A percentile compares a stretch with the other conserved stretches of the same genome.
These are phyloP conservation scores for Planiliza haematocheilus DNA, from an alignment of 2,113 vertebrate genomes.

Conservation along the genomic window DNA sequence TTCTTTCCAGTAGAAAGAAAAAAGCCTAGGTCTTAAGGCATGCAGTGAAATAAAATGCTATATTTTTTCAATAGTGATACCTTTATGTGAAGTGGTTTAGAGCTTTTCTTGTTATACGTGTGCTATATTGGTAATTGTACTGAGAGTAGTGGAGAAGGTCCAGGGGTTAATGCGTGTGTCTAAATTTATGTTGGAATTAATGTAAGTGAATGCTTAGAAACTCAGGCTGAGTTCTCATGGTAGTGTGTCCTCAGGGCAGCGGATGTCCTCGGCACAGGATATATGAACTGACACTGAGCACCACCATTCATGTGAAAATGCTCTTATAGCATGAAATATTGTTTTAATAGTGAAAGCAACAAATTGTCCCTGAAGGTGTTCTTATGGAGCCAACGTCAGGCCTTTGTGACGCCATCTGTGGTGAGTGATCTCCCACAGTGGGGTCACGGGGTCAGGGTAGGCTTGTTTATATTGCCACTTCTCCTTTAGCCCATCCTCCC, in stretches of 20 bases:
- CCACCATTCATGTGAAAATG: conserved; percentile 19
- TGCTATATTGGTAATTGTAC: neutral
- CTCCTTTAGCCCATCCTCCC: conserved; percentile 52
- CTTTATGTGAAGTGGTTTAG: conserved; percentile 6
- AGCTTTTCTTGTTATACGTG: conserved; percentile 1
- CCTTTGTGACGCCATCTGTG: conserved; percentile 29
- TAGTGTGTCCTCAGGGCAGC: conserved; percentile 2
- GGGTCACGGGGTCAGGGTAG: conserved; percentile 53
- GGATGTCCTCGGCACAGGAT: conserved; percentile 3
- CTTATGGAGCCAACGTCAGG: conserved; percentile 30
- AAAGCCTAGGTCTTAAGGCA: neutral
- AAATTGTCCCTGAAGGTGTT: conserved; percentile 24
- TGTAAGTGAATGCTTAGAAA: conserved; percentile 12
- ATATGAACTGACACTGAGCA: conserved; percentile 24
- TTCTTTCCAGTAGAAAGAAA: neutral
- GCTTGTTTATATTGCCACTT: conserved; percentile 53
- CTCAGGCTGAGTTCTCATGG: neutral
- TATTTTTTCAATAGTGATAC: neutral
- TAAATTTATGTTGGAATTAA: conserved; percentile 42
- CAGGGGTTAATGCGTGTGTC: conserved; percentile 38
- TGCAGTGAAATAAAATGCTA: neutral
- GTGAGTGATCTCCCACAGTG: conserved; percentile 17
- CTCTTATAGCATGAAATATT: conserved; percentile 37
- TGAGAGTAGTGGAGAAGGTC: conserved; percentile 14
- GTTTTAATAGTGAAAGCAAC: conserved; percentile 47